These are phyloP conservation scores for Mus minutoides DNA, from an alignment of 2,797 vertebrate genomes.

Conservation along the genomic window DNA sequence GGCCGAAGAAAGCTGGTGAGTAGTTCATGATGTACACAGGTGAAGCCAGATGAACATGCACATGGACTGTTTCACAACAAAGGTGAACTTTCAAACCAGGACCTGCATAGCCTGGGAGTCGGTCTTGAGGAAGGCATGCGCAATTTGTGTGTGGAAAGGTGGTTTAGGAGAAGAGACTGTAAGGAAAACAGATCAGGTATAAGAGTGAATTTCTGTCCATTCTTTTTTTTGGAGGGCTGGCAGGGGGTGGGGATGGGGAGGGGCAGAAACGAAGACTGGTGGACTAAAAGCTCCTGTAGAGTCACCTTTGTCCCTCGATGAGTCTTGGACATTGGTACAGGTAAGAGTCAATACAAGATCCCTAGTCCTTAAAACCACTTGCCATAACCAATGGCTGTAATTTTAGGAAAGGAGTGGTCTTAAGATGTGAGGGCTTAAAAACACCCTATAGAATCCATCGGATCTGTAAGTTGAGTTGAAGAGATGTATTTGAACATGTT, in stretches of 20 bases:
- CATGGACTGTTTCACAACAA: not conserved
- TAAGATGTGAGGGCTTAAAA: not conserved
- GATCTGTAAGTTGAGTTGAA: not conserved
- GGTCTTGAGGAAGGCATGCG: not conserved
- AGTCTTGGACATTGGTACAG: not conserved
- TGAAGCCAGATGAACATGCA: not conserved
- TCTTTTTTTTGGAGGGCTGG: not conserved
- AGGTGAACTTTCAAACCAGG: not conserved
- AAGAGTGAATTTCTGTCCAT: not conserved
- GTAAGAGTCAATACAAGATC: not conserved
- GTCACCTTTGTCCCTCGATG: not conserved
- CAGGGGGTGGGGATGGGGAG: no score
- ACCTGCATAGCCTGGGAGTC: not conserved
- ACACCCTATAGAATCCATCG: not conserved
- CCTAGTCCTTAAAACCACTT: not conserved
- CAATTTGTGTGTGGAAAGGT: no score
- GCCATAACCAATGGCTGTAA: not conserved
- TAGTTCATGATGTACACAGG: not conserved
- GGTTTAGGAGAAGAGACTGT: no score
- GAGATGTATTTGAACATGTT: not conserved
- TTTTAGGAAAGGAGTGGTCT: not conserved
- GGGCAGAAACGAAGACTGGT: not conserved
- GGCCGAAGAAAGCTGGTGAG: not conserved
- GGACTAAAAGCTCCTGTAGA: not conserved
- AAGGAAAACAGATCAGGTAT: not conserved